phyloP scores from a whole-genome alignment of 1,140 invertebrate species.

The Coelopa frigida region DNA sequence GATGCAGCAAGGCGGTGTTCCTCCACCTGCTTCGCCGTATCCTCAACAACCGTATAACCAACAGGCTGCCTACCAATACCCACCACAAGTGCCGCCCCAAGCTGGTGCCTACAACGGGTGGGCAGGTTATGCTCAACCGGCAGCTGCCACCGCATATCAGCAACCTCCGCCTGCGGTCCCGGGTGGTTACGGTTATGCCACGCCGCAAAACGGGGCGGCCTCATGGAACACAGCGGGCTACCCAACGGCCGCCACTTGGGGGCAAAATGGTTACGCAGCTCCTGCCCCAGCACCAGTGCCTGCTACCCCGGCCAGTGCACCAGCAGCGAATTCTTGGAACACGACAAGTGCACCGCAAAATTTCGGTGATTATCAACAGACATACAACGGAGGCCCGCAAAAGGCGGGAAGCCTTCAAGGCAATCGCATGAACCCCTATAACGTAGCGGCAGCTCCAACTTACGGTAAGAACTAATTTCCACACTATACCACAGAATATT shows the following conservation, averaged over 20 bases:
- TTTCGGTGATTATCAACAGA: slow-evolving; percentile 65
- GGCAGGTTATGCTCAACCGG: slow-evolving; percentile 27
- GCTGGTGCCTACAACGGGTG: slow-evolving; percentile 9
- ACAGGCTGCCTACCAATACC: slow-evolving; percentile 20
- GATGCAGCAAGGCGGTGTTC: slow-evolving; percentile 26
- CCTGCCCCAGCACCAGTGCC: slow-evolving; percentile 2
- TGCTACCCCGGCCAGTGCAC: slow-evolving; percentile 4
- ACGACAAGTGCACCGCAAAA: slow-evolving; percentile 40
- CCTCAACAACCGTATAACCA: slow-evolving; percentile 18
- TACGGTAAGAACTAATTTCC: slow-evolving; percentile 15
- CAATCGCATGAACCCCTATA: slow-evolving; percentile 46
- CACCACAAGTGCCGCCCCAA: slow-evolving; percentile 5
- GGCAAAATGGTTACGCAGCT: slow-evolving; percentile 11
- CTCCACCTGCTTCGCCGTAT: slow-evolving; percentile 22
- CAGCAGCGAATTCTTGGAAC: slow-evolving; percentile 10
- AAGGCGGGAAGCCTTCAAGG: slow-evolving; percentile 50
- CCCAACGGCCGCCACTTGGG: slow-evolving; percentile 8
- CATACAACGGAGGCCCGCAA: slow-evolving; percentile 59
- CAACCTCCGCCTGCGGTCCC: slow-evolving; percentile 11
- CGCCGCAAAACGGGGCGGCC: slow-evolving; percentile 18
- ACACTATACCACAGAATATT: not conserved
- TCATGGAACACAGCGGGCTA: slow-evolving; percentile 11
- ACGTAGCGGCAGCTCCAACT: slow-evolving; percentile 15
- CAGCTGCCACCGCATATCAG: slow-evolving; percentile 15
- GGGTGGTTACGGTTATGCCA: slow-evolving; percentile 8